A percentile compares a stretch with the other conserved stretches of the same genome.
Conservation (phyloP, 2,888 invertebrate species). For the Stenoptilia bipunctidactyla region DNA sequence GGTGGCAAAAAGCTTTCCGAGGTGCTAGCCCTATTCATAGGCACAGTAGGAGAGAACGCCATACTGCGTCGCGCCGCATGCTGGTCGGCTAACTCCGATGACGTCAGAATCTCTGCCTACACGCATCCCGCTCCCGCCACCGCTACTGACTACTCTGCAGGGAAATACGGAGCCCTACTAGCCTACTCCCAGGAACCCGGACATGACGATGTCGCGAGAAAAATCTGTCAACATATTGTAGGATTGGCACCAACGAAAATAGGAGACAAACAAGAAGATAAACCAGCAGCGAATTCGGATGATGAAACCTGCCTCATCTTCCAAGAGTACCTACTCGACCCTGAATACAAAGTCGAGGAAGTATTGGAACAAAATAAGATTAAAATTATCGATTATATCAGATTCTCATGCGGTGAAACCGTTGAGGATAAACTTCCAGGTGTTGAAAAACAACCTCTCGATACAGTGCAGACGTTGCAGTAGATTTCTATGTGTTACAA, state of each 20-base stretch:
- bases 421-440: conserved; percentile 45
- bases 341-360: conserved; percentile 79
- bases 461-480: conserved; percentile 75
- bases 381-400: conserved; percentile 82
- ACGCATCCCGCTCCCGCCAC: conserved; percentile 81
- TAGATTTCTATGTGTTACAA: conserved; percentile 28
- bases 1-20: conserved; percentile 84
- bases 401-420: conserved; percentile 89
- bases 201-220: conserved; percentile 72
- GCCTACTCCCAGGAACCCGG: conserved; percentile 72
- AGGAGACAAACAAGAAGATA: conserved; percentile 74
- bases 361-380: conserved; percentile 75
- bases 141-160: conserved; percentile 70
- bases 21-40: conserved; percentile 86
- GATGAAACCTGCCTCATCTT: conserved; percentile 85
- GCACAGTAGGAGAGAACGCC: conserved; percentile 93
- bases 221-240: conserved; percentile 93
- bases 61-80: conserved; percentile 82
- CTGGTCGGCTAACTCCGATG: conserved; percentile 70
- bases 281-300: conserved; percentile 74
- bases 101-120: conserved; percentile 75
- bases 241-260: conserved; percentile 87
- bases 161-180: conserved; percentile 89
- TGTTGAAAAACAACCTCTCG: conserved; percentile 64
- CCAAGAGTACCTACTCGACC: conserved; percentile 90